A percentile compares a stretch with the other conserved stretches of the same genome.
These are phyloP conservation scores for Leptocoma aspasia DNA, from an alignment of 2,113 vertebrate genomes.

Conservation along the genomic window DNA sequence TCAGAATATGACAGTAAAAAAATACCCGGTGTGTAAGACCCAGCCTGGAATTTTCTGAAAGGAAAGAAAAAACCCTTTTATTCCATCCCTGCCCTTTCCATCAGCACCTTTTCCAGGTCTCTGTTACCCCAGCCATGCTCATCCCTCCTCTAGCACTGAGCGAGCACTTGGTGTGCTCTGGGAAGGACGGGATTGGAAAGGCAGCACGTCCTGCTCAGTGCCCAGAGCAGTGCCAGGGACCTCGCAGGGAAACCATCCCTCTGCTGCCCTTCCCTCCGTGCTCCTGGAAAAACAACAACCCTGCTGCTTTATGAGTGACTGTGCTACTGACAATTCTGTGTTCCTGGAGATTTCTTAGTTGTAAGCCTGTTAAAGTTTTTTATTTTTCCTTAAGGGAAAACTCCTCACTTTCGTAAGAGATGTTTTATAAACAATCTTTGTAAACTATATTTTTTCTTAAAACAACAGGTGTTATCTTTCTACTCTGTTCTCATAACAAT, in stretches of 20 bases:
- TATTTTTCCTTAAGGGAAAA: too few relatives aligned
- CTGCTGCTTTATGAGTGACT: not conserved
- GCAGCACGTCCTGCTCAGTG: not conserved
- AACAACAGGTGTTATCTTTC: too few relatives aligned
- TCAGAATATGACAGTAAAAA: not conserved
- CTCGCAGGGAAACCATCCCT: not conserved
- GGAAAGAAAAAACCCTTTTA: not conserved
- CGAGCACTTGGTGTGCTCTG: rapidly evolving
- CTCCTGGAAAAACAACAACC: not conserved
- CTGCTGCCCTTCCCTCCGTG: not conserved
- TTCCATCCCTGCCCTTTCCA: not conserved
- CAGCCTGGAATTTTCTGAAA: not conserved
- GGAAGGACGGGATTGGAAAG: not conserved
- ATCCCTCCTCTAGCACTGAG: too few relatives aligned
- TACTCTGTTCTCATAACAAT: too few relatives aligned
- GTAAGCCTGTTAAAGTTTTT: too few relatives aligned
- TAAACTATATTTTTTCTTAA: too few relatives aligned
- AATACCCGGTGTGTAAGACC: rapidly evolving
- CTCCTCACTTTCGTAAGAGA: too few relatives aligned
- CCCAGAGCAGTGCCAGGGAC: not conserved
- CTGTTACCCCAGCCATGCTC: not conserved
- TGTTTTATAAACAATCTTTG: too few relatives aligned
- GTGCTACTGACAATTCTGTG: too few relatives aligned
- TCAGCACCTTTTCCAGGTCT: not conserved
- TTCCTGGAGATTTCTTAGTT: too few relatives aligned